A percentile compares a stretch with the other conserved stretches of the same genome.
Evolutionary conservation across 2,888 invertebrate species (phyloP).

Genomic region (Diloba caeruleocephala): DNA sequence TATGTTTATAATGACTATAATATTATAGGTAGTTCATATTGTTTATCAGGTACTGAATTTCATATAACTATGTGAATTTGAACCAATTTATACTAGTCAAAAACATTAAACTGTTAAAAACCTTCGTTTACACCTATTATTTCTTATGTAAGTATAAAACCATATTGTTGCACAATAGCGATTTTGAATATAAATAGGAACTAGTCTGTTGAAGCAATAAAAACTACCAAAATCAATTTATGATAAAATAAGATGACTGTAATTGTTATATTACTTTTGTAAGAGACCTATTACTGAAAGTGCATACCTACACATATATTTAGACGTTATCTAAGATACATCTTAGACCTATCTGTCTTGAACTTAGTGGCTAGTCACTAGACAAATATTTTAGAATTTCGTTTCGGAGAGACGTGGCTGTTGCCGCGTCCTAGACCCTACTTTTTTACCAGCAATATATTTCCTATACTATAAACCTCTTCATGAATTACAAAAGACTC

Average conservation of each 20-base stretch:
- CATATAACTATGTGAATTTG: neutral
- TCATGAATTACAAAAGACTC: conserved; percentile 29
- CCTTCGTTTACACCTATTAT: neutral
- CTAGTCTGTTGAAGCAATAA: conserved; percentile 7
- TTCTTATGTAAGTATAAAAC: neutral
- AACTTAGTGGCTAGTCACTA: conserved; percentile 78
- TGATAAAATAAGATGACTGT: conserved; percentile 15
- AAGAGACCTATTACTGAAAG: conserved; percentile 36
- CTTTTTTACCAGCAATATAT: conserved; percentile 63
- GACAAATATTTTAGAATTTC: conserved; percentile 86
- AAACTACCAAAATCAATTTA: conserved; percentile 2
- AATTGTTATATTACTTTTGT: conserved; percentile 5
- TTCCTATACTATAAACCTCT: conserved; percentile 42
- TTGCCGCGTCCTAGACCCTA: conserved; percentile 64
- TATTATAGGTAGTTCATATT: conserved; percentile 10
- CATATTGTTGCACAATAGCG: neutral
- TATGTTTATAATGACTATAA: neutral
- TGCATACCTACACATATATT: conserved; percentile 48
- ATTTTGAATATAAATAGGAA: conserved; percentile 3
- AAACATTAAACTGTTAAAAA: neutral
- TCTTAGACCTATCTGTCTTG: conserved; percentile 61
- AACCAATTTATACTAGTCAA: conserved; percentile 42
- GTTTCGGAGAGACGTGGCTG: conserved; percentile 79
- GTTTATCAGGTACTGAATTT: conserved; percentile 16
- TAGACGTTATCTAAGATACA: conserved; percentile 49